Base-by-base conservation (phyloP, 2,797 vertebrate genomes). In the Sandelia bainsii region DNA sequence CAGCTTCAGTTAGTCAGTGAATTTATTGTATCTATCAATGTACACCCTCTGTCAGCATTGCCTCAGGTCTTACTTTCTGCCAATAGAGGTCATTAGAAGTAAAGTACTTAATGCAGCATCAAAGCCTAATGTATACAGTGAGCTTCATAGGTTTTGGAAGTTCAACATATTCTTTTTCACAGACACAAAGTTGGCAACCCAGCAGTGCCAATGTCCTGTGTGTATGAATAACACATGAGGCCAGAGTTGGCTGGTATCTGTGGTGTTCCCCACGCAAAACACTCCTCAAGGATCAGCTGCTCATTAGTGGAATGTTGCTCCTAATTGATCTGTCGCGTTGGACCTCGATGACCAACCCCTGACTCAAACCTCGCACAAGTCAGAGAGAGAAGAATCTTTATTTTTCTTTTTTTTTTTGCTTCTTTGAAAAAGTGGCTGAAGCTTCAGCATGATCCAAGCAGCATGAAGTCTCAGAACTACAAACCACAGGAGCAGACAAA, bases 191-290 rank as follows among this genome's bases (percentile, higher is more conserved):
- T 62, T 62, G 40, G 79, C 69, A 75, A 40, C 60, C 62, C 64
- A 49, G 61, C 69, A 66, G 72, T 58, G 65, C 37, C 60, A 12
- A n/a, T 69, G 60, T 65, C 60, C 50, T 65, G 34, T 77, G 65
- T 57, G 62, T 45, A 86, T 88, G 83, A 86, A 84, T 80, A 86
- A 79, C 68, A 62, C 82, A 84, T 80, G 77, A 87, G 59, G 61
- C 62, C 54, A 19, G 62, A 62, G 69, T 73, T 68, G 75, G 71
- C 73, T 69, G 49, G 54, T 72, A 67, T 72, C 74, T 40, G 53
- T 52, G 70, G 69, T 40, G 68, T 61, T 79, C 82, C 74, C 76
- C 75, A 81, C 57, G 34, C 83, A 53, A 48, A 39, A 22, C 69
- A 54, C 46, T 72, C 65, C 77, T 62, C 52, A 25, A 77, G 57